Evolutionary conservation across 2,797 vertebrate species (phyloP).

Genomic region (Garrulus glandarius): DNA sequence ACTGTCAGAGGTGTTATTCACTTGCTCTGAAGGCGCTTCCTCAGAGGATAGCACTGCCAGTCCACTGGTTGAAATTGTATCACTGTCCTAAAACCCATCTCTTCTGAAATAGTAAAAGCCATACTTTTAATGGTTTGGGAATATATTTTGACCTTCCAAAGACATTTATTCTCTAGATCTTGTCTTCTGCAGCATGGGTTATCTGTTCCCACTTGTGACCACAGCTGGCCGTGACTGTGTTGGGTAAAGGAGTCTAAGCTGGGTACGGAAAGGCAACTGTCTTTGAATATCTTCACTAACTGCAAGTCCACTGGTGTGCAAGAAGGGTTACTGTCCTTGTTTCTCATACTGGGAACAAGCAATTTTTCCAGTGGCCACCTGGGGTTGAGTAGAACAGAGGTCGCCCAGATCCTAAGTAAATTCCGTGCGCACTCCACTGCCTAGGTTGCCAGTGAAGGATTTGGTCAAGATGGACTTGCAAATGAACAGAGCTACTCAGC

Average conservation of each 20-base stretch:
- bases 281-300: background rate
- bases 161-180: background rate
- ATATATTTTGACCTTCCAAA: background rate
- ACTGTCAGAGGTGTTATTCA: background rate
- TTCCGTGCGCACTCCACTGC: background rate
- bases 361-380: background rate
- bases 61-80: background rate
- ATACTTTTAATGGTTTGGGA: background rate
- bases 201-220: background rate
- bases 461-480: background rate
- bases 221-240: fast-evolving
- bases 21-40: background rate
- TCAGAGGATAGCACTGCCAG: background rate
- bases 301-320: background rate
- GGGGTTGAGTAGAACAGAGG: background rate
- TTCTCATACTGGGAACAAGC: background rate
- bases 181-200: background rate
- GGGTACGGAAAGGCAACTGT: background rate
- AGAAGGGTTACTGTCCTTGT: background rate
- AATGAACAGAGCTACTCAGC: background rate
- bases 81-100: background rate
- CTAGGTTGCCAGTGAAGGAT: background rate
- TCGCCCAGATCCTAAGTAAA: background rate
- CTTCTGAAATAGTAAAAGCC: background rate
- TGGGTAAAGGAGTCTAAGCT: background rate